These are phyloP conservation scores for Apteryx mantelli DNA, from an alignment of 2,113 vertebrate species.

Conservation along the genomic window DNA sequence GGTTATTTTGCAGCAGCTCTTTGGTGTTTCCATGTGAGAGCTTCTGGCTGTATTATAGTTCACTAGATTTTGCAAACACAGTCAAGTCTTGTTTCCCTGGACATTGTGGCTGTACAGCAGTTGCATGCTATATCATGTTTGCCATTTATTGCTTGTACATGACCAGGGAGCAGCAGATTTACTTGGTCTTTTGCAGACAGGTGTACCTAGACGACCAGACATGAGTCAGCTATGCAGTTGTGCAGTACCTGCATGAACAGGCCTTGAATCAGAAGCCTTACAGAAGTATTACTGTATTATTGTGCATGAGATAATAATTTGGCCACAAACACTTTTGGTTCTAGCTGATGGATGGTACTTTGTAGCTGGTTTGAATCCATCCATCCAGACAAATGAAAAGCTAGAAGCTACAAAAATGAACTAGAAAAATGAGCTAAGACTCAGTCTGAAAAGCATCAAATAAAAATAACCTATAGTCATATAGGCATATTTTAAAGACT, in stretches of 20 bases:
- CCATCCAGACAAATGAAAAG: neutral
- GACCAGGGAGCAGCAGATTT: neutral
- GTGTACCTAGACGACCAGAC: neutral
- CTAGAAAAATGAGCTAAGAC: neutral
- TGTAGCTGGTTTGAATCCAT: neutral
- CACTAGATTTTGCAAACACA: slow-evolving; percentile 59
- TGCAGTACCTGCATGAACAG: neutral
- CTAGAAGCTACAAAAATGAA: neutral
- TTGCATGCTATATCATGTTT: neutral
- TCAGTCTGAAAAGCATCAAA: neutral
- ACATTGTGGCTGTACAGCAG: neutral
- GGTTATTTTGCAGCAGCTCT: neutral
- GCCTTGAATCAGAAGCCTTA: neutral
- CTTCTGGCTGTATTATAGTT: slow-evolving; percentile 33
- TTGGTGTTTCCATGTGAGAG: slow-evolving; percentile 8
- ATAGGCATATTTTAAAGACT: neutral
- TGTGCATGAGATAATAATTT: neutral
- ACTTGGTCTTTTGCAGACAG: neutral
- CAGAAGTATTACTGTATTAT: neutral
- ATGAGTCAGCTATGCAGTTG: neutral
- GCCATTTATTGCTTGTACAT: neutral
- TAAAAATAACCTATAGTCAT: neutral
- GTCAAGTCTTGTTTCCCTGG: slow-evolving; percentile 17
- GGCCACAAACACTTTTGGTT: neutral
- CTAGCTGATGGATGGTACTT: neutral